A percentile compares a stretch with the other conserved stretches of the same genome.
Conservation (phyloP, 2,113 vertebrate species). For the Cyanoderma ruficeps region DNA sequence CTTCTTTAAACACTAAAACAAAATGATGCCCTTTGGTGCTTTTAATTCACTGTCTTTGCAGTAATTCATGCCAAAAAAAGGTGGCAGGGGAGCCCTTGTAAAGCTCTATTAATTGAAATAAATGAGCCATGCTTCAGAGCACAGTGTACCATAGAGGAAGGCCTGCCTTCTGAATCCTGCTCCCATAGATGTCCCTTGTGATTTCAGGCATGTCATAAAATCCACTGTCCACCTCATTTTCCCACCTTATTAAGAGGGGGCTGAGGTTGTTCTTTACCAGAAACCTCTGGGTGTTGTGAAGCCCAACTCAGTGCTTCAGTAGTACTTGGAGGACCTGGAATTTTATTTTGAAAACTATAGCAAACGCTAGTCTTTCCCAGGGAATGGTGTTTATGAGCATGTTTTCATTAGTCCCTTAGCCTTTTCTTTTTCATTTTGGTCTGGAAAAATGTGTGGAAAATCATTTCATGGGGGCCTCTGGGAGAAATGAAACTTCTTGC, state of each 20-base stretch:
- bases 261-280: neutral
- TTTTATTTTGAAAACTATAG: slow-evolving; percentile 19
- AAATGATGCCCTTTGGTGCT: slow-evolving; percentile 25
- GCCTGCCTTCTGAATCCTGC: slow-evolving; percentile 29
- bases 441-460: slow-evolving; percentile 45
- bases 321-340: neutral
- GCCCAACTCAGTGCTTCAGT: neutral
- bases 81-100: slow-evolving; percentile 40
- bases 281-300: neutral
- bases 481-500: slow-evolving; percentile 19
- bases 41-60: slow-evolving; percentile 54
- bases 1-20: slow-evolving; percentile 31
- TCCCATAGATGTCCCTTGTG: neutral
- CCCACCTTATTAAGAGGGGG: slow-evolving; percentile 17
- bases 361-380: neutral
- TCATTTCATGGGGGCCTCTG: neutral
- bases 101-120: slow-evolving; percentile 58
- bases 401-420: slow-evolving; percentile 20
- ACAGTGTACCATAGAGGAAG: slow-evolving; percentile 2
- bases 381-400: slow-evolving; percentile 15
- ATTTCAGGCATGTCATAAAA: slow-evolving; percentile 36
- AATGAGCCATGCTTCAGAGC: slow-evolving; percentile 37
- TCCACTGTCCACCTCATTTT: slow-evolving; percentile 29
- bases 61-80: neutral
- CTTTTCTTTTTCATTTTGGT: neutral